phyloP scores from a whole-genome alignment of 2,797 vertebrate genomes.

The Sebastes paucispinis region DNA sequence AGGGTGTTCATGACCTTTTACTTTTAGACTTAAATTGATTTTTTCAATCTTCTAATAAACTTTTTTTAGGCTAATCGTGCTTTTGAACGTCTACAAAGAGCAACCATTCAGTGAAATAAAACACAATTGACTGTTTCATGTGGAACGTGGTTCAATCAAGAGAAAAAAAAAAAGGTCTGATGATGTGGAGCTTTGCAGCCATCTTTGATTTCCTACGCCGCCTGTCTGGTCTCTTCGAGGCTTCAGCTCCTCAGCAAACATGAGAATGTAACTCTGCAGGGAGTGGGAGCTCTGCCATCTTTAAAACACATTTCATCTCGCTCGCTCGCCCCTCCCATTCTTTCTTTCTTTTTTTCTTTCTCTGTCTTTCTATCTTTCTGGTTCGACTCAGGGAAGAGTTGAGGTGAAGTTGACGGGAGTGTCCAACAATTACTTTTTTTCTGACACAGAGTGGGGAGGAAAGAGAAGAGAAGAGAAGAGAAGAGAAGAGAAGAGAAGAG shows the following conservation, averaged over 20 bases:
- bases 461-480: slow-evolving; percentile 10
- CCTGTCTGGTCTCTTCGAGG: slow-evolving; percentile 58
- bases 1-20: background rate
- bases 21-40: background rate
- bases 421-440: slow-evolving; percentile 69
- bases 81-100: background rate
- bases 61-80: background rate
- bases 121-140: slow-evolving; percentile 11
- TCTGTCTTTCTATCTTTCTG: slow-evolving; percentile 21
- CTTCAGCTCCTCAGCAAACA: slow-evolving; percentile 62
- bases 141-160: slow-evolving; percentile 10
- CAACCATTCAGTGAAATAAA: background rate
- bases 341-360: background rate
- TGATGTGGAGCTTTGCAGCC: slow-evolving; percentile 77
- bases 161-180: slow-evolving; percentile 37
- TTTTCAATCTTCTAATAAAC: background rate
- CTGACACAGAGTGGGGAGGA: slow-evolving; percentile 38
- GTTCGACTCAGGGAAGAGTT: slow-evolving; percentile 54
- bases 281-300: slow-evolving; percentile 77
- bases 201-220: slow-evolving; percentile 67
- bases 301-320: slow-evolving; percentile 79
- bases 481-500: background rate
- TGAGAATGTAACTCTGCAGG: slow-evolving; percentile 64
- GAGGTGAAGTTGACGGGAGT: slow-evolving; percentile 62
- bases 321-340: slow-evolving; percentile 61